Conservation (phyloP, 2,888 invertebrate species). For the Dysmachus trigonus region DNA sequence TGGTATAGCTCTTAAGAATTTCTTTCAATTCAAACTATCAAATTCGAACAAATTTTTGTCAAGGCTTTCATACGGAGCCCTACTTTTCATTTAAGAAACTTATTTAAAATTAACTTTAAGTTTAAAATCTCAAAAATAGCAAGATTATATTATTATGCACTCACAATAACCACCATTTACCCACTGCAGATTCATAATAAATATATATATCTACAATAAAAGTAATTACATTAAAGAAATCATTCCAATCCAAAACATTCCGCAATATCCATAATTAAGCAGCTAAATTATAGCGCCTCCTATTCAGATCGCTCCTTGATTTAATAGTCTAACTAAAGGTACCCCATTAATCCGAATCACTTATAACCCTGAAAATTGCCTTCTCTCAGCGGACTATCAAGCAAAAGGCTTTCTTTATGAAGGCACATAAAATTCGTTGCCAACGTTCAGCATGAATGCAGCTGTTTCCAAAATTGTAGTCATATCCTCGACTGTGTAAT, state of each 20-base stretch:
- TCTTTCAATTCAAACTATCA: no score
- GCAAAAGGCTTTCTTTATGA: background rate
- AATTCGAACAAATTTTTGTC: no score
- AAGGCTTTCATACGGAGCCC: no score
- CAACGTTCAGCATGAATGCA: background rate
- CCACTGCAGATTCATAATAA: background rate
- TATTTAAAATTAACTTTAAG: no score
- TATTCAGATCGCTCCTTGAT: background rate
- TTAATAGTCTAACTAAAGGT: background rate
- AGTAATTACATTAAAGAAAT: background rate
- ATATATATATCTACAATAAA: background rate
- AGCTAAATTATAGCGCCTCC: background rate
- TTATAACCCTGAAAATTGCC: background rate
- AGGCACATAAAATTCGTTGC: background rate
- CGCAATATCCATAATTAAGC: background rate
- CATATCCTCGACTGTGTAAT: background rate
- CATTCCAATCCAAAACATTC: background rate
- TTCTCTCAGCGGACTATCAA: background rate
- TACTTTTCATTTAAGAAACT: no score
- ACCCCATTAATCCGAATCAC: background rate
- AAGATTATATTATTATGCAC: background rate
- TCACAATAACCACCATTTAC: background rate
- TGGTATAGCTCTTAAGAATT: no score
- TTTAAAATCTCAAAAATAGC: background rate
- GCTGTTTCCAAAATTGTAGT: background rate